phyloP scores from a whole-genome alignment of 2,888 invertebrate genomes.

The Agonum fuliginosum region DNA sequence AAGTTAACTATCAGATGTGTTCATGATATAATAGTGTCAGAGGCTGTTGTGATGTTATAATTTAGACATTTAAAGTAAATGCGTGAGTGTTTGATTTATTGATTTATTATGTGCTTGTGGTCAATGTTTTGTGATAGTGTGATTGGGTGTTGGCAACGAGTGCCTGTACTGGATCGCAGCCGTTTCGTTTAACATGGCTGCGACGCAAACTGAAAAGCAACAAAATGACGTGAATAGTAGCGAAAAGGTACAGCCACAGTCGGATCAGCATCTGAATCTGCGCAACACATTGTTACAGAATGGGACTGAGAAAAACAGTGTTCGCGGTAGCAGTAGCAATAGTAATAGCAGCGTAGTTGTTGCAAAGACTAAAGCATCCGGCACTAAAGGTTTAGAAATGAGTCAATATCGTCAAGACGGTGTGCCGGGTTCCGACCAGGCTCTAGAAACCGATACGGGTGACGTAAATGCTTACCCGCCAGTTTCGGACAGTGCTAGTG shows the following conservation, averaged over 20 bases:
- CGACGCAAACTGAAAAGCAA: conserved; percentile 89
- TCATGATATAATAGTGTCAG: conserved; percentile 73
- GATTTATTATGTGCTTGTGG: conserved; percentile 74
- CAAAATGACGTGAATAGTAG: conserved; percentile 83
- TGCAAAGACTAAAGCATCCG: conserved; percentile 81
- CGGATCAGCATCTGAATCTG: conserved; percentile 81
- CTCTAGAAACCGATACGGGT: conserved; percentile 55
- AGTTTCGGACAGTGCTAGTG: conserved; percentile 49
- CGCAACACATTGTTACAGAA: conserved; percentile 83
- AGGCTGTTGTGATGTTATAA: conserved; percentile 72
- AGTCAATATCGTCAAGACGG: conserved; percentile 84
- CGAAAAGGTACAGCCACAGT: conserved; percentile 79
- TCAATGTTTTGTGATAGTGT: conserved; percentile 68
- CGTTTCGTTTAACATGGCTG: conserved; percentile 83
- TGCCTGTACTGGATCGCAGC: conserved; percentile 73
- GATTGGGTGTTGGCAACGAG: conserved; percentile 75
- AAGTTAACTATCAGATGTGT: conserved; percentile 84
- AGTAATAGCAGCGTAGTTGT: conserved; percentile 80
- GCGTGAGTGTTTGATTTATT: conserved; percentile 69
- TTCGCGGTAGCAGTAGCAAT: conserved; percentile 80
- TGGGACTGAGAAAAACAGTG: conserved; percentile 85
- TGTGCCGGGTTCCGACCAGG: conserved; percentile 67
- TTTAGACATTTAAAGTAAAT: conserved; percentile 70
- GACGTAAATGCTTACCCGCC: conserved; percentile 56
- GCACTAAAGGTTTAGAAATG: conserved; percentile 77